phyloP scores from a whole-genome alignment of 2,797 vertebrate species.

The Phoebastria nigripes region DNA sequence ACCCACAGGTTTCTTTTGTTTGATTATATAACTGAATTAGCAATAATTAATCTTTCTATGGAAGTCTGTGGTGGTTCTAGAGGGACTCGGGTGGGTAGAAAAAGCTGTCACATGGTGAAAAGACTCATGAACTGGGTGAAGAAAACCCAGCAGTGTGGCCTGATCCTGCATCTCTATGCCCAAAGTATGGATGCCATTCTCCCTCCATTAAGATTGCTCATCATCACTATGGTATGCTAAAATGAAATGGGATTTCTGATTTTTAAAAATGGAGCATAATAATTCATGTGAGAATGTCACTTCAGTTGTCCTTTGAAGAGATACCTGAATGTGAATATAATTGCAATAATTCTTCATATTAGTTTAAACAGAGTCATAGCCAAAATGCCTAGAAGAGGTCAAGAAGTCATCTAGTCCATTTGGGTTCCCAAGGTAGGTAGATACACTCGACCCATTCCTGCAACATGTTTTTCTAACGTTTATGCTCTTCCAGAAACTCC shows the following conservation, averaged over 20 bases:
- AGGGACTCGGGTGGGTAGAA: neutral
- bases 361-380: neutral
- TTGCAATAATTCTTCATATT: neutral
- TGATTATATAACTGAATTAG: neutral
- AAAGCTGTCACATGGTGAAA: neutral
- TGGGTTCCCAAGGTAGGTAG: neutral
- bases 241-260: neutral
- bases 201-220: neutral
- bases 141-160: neutral
- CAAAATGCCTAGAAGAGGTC: neutral
- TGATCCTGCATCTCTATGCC: neutral
- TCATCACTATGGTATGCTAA: neutral
- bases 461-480: neutral
- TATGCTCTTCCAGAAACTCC: neutral
- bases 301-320: neutral
- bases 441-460: neutral
- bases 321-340: neutral
- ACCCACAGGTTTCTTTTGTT: neutral
- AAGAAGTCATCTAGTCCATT: neutral
- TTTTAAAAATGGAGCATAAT: neutral
- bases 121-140: neutral
- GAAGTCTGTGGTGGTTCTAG: neutral
- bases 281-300: rapidly evolving
- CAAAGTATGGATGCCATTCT: neutral
- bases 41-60: neutral